Base-by-base conservation (phyloP, 2,113 vertebrate genomes). In the Mystacornis crossleyi region DNA sequence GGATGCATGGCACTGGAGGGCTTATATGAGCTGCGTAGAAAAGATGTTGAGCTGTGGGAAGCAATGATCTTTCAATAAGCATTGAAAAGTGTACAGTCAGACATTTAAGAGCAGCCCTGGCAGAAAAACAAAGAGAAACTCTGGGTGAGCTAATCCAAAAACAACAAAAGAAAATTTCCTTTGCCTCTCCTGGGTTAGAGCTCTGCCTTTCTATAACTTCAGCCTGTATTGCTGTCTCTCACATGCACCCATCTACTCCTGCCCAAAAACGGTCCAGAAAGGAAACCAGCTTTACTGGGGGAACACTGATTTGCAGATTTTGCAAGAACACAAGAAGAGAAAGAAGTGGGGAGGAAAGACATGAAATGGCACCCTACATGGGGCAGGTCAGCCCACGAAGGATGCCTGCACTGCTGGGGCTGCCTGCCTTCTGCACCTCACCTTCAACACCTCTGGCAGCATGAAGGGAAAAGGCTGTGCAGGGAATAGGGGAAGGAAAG, bases 21-120 rank as follows among this genome's bases (percentile, higher is more conserved):
- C 45, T 87, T 86, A 67, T 86, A 77, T 12, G 25, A 96, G 71
- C 87, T 65, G 87, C 54, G 34, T 83, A 92, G 87, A 97, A 98
- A 97, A 97, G 95, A 93, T 93, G 95, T 89, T 33, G 89, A 67
- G 74, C 72, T 93, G 74, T 87, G 94, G 90, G 86, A 96, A 97
- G 78, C 89, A 95, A 75, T 73, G 80, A 92, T 91, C 94, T 95
- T 96, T 97, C 94, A 93, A 78, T 75, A 84, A 94, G 62, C 64
- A 70, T 73, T 70, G 69, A 96, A 86, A 92, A 93, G 54, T 70
- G 47, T 90, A 53, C 15, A 91, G 93, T 92, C 93, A 97, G 95
- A 94, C 81, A 31, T 92, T 90, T 97, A 97, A 95, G 94, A 97
- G 78, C 96, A 96, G 78, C 91, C 66, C 65, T 94, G 89, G 93